phyloP scores from a whole-genome alignment of 92 coral and sea anemone genomes.

The Scolanthus callimorphus region DNA sequence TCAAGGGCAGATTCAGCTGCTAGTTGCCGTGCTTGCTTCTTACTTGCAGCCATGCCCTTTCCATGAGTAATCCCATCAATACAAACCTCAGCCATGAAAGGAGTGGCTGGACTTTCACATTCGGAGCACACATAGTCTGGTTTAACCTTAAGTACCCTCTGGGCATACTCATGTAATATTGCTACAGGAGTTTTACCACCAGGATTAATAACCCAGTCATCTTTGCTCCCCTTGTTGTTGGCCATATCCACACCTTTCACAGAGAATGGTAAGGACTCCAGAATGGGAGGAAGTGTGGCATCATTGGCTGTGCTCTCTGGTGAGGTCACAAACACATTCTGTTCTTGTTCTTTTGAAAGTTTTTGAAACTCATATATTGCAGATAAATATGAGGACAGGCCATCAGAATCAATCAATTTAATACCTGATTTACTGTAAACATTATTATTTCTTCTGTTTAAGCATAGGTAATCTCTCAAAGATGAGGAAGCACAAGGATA shows the following conservation, averaged over 20 bases:
- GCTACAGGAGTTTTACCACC: slow-evolving; percentile 90
- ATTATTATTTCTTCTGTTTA: no score
- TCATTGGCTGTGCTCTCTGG: slow-evolving; percentile 26
- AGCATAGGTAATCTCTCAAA: background rate
- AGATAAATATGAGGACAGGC: slow-evolving; percentile 52
- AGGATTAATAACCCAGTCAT: slow-evolving; percentile 55
- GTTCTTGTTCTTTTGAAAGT: slow-evolving; percentile 70
- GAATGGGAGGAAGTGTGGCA: slow-evolving; percentile 40
- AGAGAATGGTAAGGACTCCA: slow-evolving; percentile 70
- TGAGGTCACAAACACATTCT: slow-evolving; percentile 37
- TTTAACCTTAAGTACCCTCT: slow-evolving; percentile 60
- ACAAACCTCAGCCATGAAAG: slow-evolving; percentile 83
- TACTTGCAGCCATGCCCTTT: slow-evolving; percentile 69
- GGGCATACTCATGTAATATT: slow-evolving; percentile 86
- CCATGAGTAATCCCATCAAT: slow-evolving; percentile 82
- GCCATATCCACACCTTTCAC: slow-evolving; percentile 51
- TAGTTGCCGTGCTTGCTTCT: slow-evolving; percentile 80
- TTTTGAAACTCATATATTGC: slow-evolving; percentile 71
- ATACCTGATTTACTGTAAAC: slow-evolving; percentile 11
- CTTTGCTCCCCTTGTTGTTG: slow-evolving; percentile 34
- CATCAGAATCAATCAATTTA: slow-evolving; percentile 58
- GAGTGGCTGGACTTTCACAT: slow-evolving; percentile 68
- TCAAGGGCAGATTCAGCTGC: slow-evolving; percentile 90
- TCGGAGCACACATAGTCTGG: slow-evolving; percentile 74
- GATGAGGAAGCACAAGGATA: background rate